Conservation (phyloP, 2,888 invertebrate genomes). For the Drosophila ustulata region DNA sequence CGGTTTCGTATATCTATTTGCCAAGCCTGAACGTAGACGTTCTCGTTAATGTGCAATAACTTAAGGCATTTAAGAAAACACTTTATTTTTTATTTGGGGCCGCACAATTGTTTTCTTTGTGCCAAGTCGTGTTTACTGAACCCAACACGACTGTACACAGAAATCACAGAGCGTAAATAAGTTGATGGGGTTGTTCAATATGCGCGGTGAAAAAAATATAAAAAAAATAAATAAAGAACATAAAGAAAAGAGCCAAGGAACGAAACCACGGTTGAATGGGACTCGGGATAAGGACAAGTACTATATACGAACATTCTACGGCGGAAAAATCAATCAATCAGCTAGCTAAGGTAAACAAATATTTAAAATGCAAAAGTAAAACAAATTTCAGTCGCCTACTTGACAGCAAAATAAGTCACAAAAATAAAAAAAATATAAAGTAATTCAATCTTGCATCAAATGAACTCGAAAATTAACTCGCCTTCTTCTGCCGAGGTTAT, state of each 20-base stretch:
- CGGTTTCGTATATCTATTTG: slow-evolving; percentile 5
- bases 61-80: slow-evolving; percentile 7
- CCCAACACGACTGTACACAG: slow-evolving; percentile 47
- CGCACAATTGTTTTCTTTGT: slow-evolving; percentile 31
- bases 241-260: background rate
- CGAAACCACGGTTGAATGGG: slow-evolving; percentile 3
- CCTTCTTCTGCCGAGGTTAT: slow-evolving; percentile 6
- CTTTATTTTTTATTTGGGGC: slow-evolving; percentile 5
- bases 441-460: slow-evolving; percentile 23
- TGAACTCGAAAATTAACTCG: slow-evolving; percentile 23
- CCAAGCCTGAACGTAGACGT: background rate
- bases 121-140: slow-evolving; percentile 43
- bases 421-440: slow-evolving; percentile 9
- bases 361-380: slow-evolving; percentile 36
- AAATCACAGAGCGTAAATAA: slow-evolving; percentile 44
- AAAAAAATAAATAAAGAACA: background rate
- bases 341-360: slow-evolving; percentile 39
- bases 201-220: slow-evolving; percentile 23
- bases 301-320: too few species aligned
- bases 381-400: slow-evolving; percentile 22
- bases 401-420: slow-evolving; percentile 28
- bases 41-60: slow-evolving; percentile 5
- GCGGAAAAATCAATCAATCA: slow-evolving; percentile 33
- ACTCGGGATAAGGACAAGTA: background rate
- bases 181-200: slow-evolving; percentile 36